phyloP scores from a whole-genome alignment of 1,140 invertebrate species.

The Ctenoplectra terminalis region DNA sequence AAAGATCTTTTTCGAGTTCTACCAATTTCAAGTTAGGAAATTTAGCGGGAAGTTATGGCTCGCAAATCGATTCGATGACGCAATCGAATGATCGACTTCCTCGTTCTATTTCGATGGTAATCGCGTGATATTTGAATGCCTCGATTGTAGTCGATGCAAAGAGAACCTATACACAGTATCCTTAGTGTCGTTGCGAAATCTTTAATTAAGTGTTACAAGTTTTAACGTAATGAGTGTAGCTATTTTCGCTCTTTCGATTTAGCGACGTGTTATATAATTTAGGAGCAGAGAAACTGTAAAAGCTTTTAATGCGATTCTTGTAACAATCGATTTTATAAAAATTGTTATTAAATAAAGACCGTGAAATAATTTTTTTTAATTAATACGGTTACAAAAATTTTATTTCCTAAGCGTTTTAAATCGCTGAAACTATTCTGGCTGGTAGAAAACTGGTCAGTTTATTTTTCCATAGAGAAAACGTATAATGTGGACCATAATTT shows the following conservation, averaged over 20 bases:
- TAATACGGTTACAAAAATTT: too few species aligned
- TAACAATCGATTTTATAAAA: too few species aligned
- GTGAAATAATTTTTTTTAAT: too few species aligned
- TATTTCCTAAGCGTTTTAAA: too few species aligned
- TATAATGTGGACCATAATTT: neutral
- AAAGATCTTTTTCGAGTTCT: neutral
- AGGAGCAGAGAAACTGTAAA: neutral
- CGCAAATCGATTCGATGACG: neutral
- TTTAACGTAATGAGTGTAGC: neutral
- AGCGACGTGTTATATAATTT: neutral
- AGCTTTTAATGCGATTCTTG: neutral
- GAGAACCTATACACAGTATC: neutral
- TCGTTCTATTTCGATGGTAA: neutral
- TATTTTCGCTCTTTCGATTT: neutral
- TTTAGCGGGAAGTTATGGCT: constrained; percentile 11
- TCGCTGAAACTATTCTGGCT: too few species aligned
- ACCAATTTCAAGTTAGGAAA: neutral
- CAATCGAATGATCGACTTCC: constrained; percentile 23
- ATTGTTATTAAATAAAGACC: too few species aligned
- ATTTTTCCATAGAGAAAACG: neutral
- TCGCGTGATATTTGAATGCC: neutral
- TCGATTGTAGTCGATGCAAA: neutral
- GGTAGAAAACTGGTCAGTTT: too few species aligned
- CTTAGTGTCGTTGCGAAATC: neutral
- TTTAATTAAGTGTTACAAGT: neutral